Base-by-base conservation (phyloP, 2,113 vertebrate genomes). In the Atlantisia rogersi region DNA sequence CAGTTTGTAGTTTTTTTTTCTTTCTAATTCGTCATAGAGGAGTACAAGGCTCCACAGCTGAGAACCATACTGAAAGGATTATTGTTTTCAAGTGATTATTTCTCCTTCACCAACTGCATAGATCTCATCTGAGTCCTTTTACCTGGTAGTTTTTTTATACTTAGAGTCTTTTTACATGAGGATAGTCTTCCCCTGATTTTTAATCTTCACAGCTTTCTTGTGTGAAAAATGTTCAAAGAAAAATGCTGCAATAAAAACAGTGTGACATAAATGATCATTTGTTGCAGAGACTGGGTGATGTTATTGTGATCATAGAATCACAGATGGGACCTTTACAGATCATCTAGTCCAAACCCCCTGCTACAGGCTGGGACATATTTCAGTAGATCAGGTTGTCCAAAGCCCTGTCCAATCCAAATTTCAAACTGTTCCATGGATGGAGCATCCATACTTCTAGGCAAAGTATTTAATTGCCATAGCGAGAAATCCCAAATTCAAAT, bases 381-480 rank as follows among this genome's bases (percentile, higher is more conserved):
- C 14, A 29, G 12, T 19, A 70, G 32, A 37, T 32, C 19, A 39
- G 8, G 7, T 35, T 90, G 10, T 21, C 59, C 28, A 84, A 67
- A 84, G 28, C 8, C 8, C 12, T 8, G 5, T 85, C 40, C 35
- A 25, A 10, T 10, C 3, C 3, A 2, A 12, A 15, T 56, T 80
- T 42, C n/a, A 62, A 46, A 20, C n/a, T 39, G 0, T 70, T 67
- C 18, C 0, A 0, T 10, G 10, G 39, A 32, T 37, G 20, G 20
- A 65, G 3, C 22, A 75, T 13, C 15, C 29, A 63, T 12, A 13
- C 7, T 2, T 79, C n/a, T 39, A 16, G 22, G 29, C 22, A 46
- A 11, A n/a, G 4, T 18, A 26, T 74, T 85, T 77, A 65, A n/a
- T 18, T 65, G 24, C 10, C 15, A 4, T 11, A 9, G 2, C 52